Evolutionary conservation across 2,113 vertebrate species (phyloP), one percentile per base, ranked within the genome.

Genomic region (Limnothrissa miodon): DNA sequence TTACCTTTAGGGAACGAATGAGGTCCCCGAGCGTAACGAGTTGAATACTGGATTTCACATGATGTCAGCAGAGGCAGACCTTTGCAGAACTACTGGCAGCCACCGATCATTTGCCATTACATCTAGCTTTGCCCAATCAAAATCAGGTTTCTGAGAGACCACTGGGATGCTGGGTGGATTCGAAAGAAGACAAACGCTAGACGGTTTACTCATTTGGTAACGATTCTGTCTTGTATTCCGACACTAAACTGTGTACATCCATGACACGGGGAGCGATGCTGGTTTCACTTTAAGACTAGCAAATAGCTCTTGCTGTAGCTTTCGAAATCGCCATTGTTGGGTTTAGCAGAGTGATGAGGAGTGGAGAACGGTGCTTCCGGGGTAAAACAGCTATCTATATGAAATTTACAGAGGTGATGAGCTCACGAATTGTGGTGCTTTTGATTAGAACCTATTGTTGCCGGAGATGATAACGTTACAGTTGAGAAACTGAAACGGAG

Each of bases 221-320:
- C 66, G 66, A 36, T 74, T 74, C 25, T 74, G 5, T 39, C 29
- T 39, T 15, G 66, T 74, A 36, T 74, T 36, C 10, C 25, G 33
- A 74, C 25, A 17, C 29, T 33, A 36, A 56, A 74, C 29, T 74
- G 25, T 36, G 33, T 74, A 15, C 66, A 36, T 74, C 25, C 59
- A 66, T 66, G 59, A 66, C 59, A 74, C n/a, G 74, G 56, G 56
- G 78, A 46, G 39, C 59, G 46, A 81, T 79, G 83, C 80, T 84
- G 83, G 81, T 85, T 89, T 89, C 88, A 86, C 89, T 89, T 91
- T 87, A 90, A 90, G 83, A 83, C 84, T 78, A 45, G 83, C 86
- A 78, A 46, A 51, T 29, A 70, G 84, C 33, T 25, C 11, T 79
- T 29, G 25, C 70, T 44, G 45, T 70, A 42, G 79, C 85, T 88